Evolutionary conservation across 2,888 invertebrate genomes (phyloP).

Genomic region (Meiosimyza platycephala): DNA sequence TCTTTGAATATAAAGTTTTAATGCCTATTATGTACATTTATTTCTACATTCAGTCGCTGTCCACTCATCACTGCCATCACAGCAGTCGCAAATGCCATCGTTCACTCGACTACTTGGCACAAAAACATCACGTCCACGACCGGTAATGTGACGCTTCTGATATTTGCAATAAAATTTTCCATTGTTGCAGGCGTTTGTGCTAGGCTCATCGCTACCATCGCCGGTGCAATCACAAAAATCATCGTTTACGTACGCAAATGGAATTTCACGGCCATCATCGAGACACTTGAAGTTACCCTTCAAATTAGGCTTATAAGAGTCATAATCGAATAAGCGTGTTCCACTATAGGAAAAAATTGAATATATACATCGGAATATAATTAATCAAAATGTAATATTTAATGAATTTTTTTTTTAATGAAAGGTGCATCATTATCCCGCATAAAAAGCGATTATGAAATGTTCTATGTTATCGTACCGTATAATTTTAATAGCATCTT

Average conservation of each 20-base stretch:
- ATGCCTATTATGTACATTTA: slow-evolving; percentile 54
- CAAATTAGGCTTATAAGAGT: slow-evolving; percentile 67
- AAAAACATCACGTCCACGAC: slow-evolving; percentile 61
- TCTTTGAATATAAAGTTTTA: not conserved
- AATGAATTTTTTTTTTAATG: too few species aligned
- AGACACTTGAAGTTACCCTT: slow-evolving; percentile 68
- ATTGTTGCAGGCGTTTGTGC: slow-evolving; percentile 88
- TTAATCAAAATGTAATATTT: too few species aligned
- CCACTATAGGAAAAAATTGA: slow-evolving; percentile 57
- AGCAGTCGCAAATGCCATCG: slow-evolving; percentile 95
- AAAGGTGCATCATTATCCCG: too few species aligned
- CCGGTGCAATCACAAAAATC: slow-evolving; percentile 85
- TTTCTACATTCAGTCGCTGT: slow-evolving; percentile 55
- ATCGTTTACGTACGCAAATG: slow-evolving; percentile 77
- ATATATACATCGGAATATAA: not conserved
- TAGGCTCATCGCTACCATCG: slow-evolving; percentile 83
- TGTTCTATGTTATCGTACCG: slow-evolving; percentile 47
- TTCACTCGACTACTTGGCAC: slow-evolving; percentile 87
- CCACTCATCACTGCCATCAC: slow-evolving; percentile 93
- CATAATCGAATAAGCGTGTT: slow-evolving; percentile 65
- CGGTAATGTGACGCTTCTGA: slow-evolving; percentile 65
- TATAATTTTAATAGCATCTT: slow-evolving; percentile 59
- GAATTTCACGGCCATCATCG: slow-evolving; percentile 67
- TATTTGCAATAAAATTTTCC: slow-evolving; percentile 84
- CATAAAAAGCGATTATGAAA: too few species aligned